Evolutionary conservation across 2,888 invertebrate genomes (phyloP).

Genomic region (Augochlorella aurata): DNA sequence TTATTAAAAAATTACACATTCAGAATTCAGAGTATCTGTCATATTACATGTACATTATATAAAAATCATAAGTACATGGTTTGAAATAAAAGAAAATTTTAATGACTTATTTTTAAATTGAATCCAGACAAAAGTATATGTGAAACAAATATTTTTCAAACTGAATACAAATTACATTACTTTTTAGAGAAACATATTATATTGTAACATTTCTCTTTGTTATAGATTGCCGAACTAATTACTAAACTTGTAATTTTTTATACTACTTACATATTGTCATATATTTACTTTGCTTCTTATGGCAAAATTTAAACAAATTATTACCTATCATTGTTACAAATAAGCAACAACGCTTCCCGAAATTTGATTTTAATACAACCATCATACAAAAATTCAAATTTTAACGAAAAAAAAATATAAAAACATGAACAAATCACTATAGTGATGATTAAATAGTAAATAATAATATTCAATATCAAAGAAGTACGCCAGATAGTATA

Average conservation of each 20-base stretch:
- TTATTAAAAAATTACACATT: conserved; percentile 36
- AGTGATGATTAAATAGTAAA: conserved; percentile 22
- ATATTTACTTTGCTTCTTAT: conserved; percentile 49
- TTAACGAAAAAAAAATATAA: conserved; percentile 36
- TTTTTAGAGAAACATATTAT: conserved; percentile 18
- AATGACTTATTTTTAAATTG: conserved; percentile 17
- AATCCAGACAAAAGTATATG: conserved; percentile 20
- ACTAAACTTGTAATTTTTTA: conserved; percentile 36
- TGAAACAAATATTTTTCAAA: conserved; percentile 36
- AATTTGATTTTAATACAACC: conserved; percentile 42
- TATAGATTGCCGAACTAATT: conserved; percentile 29
- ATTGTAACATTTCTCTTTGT: conserved; percentile 12
- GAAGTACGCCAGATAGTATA: conserved; percentile 31
- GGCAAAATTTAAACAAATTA: conserved; percentile 42
- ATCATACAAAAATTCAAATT: conserved; percentile 42
- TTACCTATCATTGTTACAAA: conserved; percentile 25
- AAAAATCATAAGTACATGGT: conserved; percentile 56
- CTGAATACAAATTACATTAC: conserved; percentile 42
- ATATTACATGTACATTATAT: conserved; percentile 35
- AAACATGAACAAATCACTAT: conserved; percentile 32
- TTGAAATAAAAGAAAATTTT: conserved; percentile 29
- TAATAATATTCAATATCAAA: conserved; percentile 32
- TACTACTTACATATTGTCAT: conserved; percentile 55
- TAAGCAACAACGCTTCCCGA: conserved; percentile 24
- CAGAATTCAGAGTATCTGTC: conserved; percentile 17